Base-by-base conservation (phyloP, 2,797 vertebrate species). In the Chelmon rostratus region DNA sequence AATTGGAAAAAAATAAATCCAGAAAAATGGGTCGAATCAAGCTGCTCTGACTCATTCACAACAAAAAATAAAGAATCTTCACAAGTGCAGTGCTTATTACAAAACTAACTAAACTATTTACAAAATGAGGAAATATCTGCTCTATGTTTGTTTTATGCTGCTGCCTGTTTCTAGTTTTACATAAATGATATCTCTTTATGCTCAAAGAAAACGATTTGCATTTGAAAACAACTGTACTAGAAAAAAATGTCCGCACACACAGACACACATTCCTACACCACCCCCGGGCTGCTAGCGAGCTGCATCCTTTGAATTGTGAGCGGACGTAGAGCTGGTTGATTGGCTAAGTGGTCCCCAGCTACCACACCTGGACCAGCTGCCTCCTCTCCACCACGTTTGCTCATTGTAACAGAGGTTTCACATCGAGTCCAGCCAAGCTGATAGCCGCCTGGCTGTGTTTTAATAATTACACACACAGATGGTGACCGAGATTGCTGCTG, bases 391-490 rank as follows among this genome's bases (percentile, higher is more conserved):
- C 38, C 73, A 31, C 66, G 86, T 88, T 80, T 77, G 79, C 47
- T 83, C 71, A 68, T 69, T 62, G 75, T 65, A 62, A 54, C 37
- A 38, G 52, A 8, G 68, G 64, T 46, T 57, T 71, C 56, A 37
- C 52, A 9, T 18, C 3, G 50, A 71, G 25, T 49, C 25, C 3
- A 35, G 66, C 47, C 63, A 0, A 63, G 64, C n/a, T 3, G 37
- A 77, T 68, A 62, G 78, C 78, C 21, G 70, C 64, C 82, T 49
- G 81, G 75, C 61, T 82, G 75, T 49, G 76, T 73, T 67, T 77
- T 78, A 91, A 88, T 92, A 83, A 89, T 84, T 52, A 61, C 66
- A 33, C 3, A 63, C 78, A 76, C 87, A 90, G 86, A 90, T 83
- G 78, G 86, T 56, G 77, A 72, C 44, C 21, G 44, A 65, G 63